These are phyloP conservation scores for Caradrina kadenii DNA, from an alignment of 2,888 invertebrate species.

Conservation along the genomic window DNA sequence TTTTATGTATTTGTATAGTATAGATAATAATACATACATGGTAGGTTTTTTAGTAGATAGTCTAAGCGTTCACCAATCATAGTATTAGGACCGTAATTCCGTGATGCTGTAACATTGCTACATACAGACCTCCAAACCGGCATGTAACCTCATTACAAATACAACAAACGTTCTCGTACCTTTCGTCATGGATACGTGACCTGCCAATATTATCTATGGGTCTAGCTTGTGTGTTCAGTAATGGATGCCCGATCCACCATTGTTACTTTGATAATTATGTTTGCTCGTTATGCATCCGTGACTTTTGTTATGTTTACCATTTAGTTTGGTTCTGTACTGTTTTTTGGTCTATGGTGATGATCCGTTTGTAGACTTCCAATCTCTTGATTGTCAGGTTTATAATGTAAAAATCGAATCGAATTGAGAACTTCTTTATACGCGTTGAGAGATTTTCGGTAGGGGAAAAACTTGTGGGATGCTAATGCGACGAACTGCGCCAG, in stretches of 20 bases:
- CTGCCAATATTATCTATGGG: conserved; percentile 50
- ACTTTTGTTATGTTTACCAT: conserved; percentile 40
- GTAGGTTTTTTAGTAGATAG: neutral
- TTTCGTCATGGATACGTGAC: conserved; percentile 57
- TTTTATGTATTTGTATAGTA: too few species aligned
- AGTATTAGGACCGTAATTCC: neutral
- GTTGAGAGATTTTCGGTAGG: too few species aligned
- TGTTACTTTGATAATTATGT: conserved; percentile 55
- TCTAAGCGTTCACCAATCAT: conserved; percentile 4
- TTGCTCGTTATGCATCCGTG: conserved; percentile 47
- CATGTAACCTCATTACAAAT: conserved; percentile 38
- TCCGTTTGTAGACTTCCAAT: neutral
- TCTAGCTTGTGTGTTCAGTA: conserved; percentile 30
- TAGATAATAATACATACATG: too few species aligned
- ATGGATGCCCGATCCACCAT: conserved; percentile 50
- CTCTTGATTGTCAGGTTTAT: neutral
- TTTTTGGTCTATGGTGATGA: conserved; percentile 12
- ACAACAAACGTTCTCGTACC: conserved; percentile 41
- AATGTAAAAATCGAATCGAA: too few species aligned
- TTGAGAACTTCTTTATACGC: too few species aligned
- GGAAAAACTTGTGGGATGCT: too few species aligned
- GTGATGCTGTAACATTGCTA: conserved; percentile 20
- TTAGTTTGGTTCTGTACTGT: conserved; percentile 8
- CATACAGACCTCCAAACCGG: conserved; percentile 13
- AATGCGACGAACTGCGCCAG: too few species aligned